Evolutionary conservation across 2,797 vertebrate species (phyloP).

Genomic region (Meda fulgida): DNA sequence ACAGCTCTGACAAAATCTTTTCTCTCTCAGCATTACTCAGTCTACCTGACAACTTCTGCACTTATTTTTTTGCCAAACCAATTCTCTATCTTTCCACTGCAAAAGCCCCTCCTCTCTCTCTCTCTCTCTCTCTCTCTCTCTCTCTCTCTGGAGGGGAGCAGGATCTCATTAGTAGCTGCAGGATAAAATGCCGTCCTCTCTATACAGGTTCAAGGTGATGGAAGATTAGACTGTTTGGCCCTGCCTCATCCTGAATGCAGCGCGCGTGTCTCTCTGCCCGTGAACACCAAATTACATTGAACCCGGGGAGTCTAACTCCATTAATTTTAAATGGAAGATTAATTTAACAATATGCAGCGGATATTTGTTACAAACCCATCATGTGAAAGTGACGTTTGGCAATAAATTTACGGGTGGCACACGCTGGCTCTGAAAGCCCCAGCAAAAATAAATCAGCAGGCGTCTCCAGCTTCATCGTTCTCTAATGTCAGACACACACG

Average conservation of each 20-base stretch:
- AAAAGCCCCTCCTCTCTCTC: slow-evolving; percentile 31
- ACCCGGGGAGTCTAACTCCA: slow-evolving; percentile 99
- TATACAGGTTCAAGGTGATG: slow-evolving; percentile 99
- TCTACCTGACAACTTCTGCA: slow-evolving; percentile 53
- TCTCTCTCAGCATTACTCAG: slow-evolving; percentile 45
- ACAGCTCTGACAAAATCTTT: slow-evolving; percentile 76
- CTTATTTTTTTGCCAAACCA: slow-evolving; percentile 47
- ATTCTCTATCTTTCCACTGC: slow-evolving; percentile 54
- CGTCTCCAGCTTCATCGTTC: slow-evolving; percentile 89
- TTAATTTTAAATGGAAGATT: slow-evolving; percentile 99
- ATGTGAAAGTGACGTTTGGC: slow-evolving; percentile 97
- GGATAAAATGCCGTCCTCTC: slow-evolving; percentile 95
- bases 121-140: slow-evolving; percentile 44
- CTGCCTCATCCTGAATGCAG: slow-evolving; percentile 93
- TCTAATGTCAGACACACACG: slow-evolving; percentile 44
- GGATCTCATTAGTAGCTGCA: slow-evolving; percentile 97
- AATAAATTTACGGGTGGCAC: slow-evolving; percentile 92
- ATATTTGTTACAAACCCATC: slow-evolving; percentile 99
- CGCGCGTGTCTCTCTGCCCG: slow-evolving; percentile 85
- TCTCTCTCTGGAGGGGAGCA: slow-evolving; percentile 78
- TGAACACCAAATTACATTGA: slow-evolving; percentile 99
- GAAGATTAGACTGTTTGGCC: slow-evolving; percentile 98
- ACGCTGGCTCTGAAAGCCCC: slow-evolving; percentile 85
- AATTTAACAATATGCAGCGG: slow-evolving; percentile 99
- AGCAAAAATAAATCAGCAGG: slow-evolving; percentile 91